phyloP scores from a whole-genome alignment of 2,797 vertebrate genomes.

The Poecilia picta region DNA sequence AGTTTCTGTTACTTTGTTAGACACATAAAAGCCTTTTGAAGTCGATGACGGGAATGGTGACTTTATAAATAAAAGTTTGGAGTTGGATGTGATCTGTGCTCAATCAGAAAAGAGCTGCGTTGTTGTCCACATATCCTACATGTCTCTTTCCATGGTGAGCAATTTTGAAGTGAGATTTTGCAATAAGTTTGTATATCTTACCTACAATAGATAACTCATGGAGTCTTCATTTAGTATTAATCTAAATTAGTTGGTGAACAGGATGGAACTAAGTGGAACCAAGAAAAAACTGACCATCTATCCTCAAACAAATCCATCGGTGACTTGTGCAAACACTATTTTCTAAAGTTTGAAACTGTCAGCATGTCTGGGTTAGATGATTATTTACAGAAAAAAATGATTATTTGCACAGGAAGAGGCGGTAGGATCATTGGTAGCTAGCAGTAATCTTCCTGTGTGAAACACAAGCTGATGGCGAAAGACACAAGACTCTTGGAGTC shows the following conservation, averaged over 20 bases:
- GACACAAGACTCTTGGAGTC: not conserved
- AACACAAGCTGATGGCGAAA: not conserved
- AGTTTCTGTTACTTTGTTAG: slow-evolving; percentile 23
- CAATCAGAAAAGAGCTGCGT: not conserved
- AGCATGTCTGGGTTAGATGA: not conserved
- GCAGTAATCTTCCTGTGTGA: not conserved
- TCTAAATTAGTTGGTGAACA: not conserved
- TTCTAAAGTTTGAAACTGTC: not conserved
- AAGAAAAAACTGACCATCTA: not conserved
- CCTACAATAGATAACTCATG: not conserved
- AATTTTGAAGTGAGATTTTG: not conserved
- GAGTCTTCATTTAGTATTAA: not conserved
- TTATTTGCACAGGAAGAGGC: not conserved
- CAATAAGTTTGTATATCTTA: not conserved
- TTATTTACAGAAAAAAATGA: not conserved
- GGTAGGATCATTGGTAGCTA: not conserved
- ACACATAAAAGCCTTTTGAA: slow-evolving; percentile 10
- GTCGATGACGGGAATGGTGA: not conserved
- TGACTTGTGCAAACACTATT: not conserved
- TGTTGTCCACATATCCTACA: not conserved
- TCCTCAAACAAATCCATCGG: not conserved
- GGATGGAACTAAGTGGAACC: not conserved
- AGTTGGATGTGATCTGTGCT: not conserved
- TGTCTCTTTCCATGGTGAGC: not conserved
- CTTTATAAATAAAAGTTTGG: not conserved